phyloP scores from a whole-genome alignment of 2,113 vertebrate genomes.

The Enhydra lutris region DNA sequence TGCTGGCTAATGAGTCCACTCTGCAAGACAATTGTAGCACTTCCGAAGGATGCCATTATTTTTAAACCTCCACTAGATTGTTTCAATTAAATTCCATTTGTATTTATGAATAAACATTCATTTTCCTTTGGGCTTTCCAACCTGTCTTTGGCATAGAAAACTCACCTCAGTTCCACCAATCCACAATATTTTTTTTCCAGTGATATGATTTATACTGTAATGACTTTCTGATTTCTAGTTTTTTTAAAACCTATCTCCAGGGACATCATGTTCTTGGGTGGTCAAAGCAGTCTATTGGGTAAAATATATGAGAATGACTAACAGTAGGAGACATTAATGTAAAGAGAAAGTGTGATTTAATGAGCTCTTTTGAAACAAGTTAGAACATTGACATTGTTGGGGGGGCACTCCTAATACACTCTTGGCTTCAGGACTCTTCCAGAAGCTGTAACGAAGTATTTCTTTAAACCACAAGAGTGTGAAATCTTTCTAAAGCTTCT shows the following conservation, averaged over 20 bases:
- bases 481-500: conserved; percentile 49
- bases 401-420: background rate
- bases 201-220: conserved; percentile 65
- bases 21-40: conserved; percentile 63
- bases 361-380: conserved; percentile 56
- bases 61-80: conserved; percentile 77
- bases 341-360: conserved; percentile 70
- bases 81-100: conserved; percentile 81
- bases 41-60: conserved; percentile 73
- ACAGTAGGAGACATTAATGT: conserved; percentile 26
- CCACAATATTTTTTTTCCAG: conserved; percentile 31
- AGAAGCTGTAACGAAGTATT: conserved; percentile 42
- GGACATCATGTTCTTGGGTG: conserved; percentile 61
- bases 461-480: conserved; percentile 60
- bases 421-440: conserved; percentile 79
- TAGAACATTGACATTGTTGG: conserved; percentile 80
- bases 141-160: conserved; percentile 60
- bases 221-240: conserved; percentile 75
- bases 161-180: conserved; percentile 38
- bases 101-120: conserved; percentile 83
- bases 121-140: conserved; percentile 75
- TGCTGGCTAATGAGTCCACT: conserved; percentile 80
- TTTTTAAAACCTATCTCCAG: conserved; percentile 52
- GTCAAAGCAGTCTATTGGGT: conserved; percentile 60
- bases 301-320: conserved; percentile 64